These are phyloP conservation scores for Sprattus sprattus DNA, from an alignment of 2,113 vertebrate species.

Conservation along the genomic window DNA sequence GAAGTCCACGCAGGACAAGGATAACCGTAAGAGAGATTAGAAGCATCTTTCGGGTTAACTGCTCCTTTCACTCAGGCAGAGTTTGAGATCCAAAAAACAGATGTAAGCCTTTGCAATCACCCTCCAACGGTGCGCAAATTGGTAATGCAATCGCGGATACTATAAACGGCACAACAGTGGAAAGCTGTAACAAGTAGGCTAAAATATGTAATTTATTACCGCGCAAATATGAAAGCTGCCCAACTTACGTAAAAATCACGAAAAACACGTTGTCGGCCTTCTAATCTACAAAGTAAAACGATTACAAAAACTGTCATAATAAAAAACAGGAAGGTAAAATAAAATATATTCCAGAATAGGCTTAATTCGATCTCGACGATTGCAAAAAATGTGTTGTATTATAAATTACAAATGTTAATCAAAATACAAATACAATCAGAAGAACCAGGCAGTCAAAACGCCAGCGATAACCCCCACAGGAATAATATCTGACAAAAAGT, in stretches of 20 bases:
- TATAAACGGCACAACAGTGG: constrained; percentile 50
- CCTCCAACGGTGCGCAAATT: constrained; percentile 30
- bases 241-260: neutral
- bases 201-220: neutral
- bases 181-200: neutral
- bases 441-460: neutral
- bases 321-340: neutral
- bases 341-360: neutral
- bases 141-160: constrained; percentile 56
- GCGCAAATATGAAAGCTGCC: neutral
- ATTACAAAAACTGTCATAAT: neutral
- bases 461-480: neutral
- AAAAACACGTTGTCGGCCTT: neutral
- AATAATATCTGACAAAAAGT: neutral
- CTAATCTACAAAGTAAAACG: neutral
- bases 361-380: neutral
- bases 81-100: constrained; percentile 31
- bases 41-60: constrained; percentile 20
- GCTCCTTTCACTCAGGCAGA: neutral
- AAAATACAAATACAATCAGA: too few relatives aligned
- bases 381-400: neutral
- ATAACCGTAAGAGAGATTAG: constrained; percentile 15
- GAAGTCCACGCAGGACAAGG: constrained; percentile 29
- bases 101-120: neutral
- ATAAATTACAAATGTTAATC: too few relatives aligned